Conservation (phyloP, 2,113 vertebrate genomes). For the Actinemys pallida region DNA sequence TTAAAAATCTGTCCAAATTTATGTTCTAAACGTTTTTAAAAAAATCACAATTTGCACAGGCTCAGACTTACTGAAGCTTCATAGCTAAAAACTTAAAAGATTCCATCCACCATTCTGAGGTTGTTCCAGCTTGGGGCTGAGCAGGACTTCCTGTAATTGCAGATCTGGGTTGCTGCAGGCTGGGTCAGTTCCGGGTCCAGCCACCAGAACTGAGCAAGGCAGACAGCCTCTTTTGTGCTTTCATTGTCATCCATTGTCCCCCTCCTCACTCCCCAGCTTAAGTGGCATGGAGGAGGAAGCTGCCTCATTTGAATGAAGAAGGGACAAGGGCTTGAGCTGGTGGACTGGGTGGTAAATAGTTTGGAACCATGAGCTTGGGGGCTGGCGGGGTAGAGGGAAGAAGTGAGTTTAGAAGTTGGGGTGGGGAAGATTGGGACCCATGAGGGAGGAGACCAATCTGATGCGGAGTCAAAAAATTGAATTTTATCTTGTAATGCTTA, state of each 20-base stretch:
- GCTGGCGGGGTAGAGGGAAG: neutral
- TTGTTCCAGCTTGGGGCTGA: accelerated
- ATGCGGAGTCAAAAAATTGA: neutral
- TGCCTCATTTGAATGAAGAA: neutral
- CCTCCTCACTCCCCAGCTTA: neutral
- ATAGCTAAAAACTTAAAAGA: neutral
- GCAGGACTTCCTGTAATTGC: accelerated
- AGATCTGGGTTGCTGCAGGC: neutral
- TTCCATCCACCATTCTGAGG: accelerated
- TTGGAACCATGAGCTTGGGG: neutral
- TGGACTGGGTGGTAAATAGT: accelerated
- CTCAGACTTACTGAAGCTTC: neutral
- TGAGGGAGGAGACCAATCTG: neutral
- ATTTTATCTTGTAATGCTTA: neutral
- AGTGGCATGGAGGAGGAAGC: accelerated
- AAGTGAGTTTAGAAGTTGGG: neutral
- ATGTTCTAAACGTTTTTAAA: accelerated
- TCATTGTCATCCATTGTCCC: neutral
- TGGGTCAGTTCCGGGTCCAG: neutral
- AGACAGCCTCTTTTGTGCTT: accelerated
- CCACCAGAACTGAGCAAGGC: neutral
- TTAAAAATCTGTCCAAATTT: neutral
- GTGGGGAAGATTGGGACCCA: neutral
- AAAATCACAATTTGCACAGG: accelerated
- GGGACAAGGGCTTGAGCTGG: neutral